Conservation (phyloP, 2,797 vertebrate species). For the Petrocephalus schoutedeni region DNA sequence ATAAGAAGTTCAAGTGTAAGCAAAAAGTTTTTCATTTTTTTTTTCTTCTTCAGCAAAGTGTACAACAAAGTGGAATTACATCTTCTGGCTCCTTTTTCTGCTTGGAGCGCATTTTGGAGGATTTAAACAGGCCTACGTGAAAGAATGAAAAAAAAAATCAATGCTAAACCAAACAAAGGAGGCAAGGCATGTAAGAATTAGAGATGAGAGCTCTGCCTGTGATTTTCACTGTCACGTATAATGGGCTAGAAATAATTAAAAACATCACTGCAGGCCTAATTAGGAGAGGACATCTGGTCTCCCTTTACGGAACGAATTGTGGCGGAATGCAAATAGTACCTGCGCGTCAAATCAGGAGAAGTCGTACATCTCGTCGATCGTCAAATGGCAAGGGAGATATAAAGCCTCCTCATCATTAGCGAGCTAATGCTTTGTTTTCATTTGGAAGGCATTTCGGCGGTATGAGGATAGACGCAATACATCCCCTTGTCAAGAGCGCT, state of each 20-base stretch:
- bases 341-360: slow-evolving; percentile 70
- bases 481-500: slow-evolving; percentile 45
- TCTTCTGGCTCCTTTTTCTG: slow-evolving; percentile 30
- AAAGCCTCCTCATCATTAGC: slow-evolving; percentile 65
- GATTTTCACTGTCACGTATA: slow-evolving; percentile 48
- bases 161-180: slow-evolving; percentile 23
- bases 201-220: slow-evolving; percentile 55
- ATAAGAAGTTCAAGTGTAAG: slow-evolving; percentile 19
- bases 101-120: slow-evolving; percentile 40
- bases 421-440: slow-evolving; percentile 63
- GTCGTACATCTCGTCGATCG: slow-evolving; percentile 74
- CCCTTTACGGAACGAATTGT: slow-evolving; percentile 65
- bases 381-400: slow-evolving; percentile 69
- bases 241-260: slow-evolving; percentile 74
- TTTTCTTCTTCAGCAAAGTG: slow-evolving; percentile 21
- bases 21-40: not conserved
- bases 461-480: slow-evolving; percentile 40
- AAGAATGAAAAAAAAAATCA: slow-evolving; percentile 37
- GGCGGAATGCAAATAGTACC: slow-evolving; percentile 70
- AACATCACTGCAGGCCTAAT: slow-evolving; percentile 74
- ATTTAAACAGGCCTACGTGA: slow-evolving; percentile 48
- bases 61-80: slow-evolving; percentile 8
- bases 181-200: slow-evolving; percentile 49
- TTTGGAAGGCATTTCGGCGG: slow-evolving; percentile 50
- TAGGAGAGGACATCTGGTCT: slow-evolving; percentile 76